A percentile compares a stretch with the other conserved stretches of the same genome.
Evolutionary conservation across 2,888 invertebrate species (phyloP).

Genomic region (Epistrophe grossulariae): DNA sequence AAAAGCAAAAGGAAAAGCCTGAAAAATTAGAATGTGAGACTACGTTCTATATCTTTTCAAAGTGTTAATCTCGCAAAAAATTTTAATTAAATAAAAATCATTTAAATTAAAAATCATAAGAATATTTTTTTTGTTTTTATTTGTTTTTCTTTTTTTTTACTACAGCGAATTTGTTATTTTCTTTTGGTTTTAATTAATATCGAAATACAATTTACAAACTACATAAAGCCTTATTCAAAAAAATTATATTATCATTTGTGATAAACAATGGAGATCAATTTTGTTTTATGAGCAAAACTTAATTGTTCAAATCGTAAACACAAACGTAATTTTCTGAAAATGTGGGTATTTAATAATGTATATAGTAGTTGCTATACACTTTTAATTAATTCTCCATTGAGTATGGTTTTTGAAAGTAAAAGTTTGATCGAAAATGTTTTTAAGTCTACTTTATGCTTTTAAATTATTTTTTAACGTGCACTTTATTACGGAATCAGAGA

Average conservation of each 20-base stretch:
- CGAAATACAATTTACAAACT: conserved; percentile 50
- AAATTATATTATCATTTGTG: conserved; percentile 13
- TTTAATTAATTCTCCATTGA: conserved; percentile 43
- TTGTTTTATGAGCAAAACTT: background rate
- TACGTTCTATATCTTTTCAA: conserved; percentile 2
- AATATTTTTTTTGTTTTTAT: background rate
- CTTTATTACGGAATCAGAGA: conserved; percentile 1
- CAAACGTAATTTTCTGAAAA: background rate
- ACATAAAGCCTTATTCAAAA: conserved; percentile 63
- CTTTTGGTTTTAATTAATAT: conserved; percentile 73
- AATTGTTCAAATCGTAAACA: background rate
- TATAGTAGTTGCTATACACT: background rate
- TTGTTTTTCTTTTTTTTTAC: conserved; percentile 22
- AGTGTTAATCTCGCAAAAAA: conserved; percentile 14
- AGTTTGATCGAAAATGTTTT: conserved; percentile 13
- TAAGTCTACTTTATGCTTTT: conserved; percentile 26
- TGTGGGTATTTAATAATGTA: background rate
- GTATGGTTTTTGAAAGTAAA: conserved; percentile 63
- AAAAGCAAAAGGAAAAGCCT: conserved; percentile 15
- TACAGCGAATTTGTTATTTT: conserved; percentile 73
- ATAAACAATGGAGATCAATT: conserved; percentile 48
- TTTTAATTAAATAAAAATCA: conserved; percentile 46
- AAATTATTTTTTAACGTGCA: conserved; percentile 19
- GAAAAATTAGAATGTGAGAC: background rate
- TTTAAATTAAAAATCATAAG: conserved; percentile 33